These are phyloP conservation scores for Varecia variegata DNA, from an alignment of 2,797 vertebrate species.

Conservation along the genomic window DNA sequence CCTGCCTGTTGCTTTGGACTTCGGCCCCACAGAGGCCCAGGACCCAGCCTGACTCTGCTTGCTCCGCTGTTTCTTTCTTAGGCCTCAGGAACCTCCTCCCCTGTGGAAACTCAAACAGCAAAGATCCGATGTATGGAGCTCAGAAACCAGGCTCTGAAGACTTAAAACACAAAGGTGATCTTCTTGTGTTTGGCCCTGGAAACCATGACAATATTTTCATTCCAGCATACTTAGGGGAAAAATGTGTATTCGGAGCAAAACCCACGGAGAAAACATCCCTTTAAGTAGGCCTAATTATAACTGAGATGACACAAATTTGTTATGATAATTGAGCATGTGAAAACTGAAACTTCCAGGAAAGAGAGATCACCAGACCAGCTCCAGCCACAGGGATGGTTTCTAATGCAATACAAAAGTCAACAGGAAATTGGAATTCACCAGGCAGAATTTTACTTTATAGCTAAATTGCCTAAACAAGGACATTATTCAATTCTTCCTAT, in stretches of 20 bases:
- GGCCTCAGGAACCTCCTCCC: not conserved
- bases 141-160: not conserved
- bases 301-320: slow-evolving; percentile 53
- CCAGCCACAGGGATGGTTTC: not conserved
- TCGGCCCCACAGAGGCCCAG: not conserved
- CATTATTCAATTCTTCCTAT: slow-evolving; percentile 30
- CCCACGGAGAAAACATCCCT: not conserved
- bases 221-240: not conserved
- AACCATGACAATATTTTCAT: slow-evolving; percentile 27
- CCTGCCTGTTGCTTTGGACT: slow-evolving; percentile 19
- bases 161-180: not conserved
- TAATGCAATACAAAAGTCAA: not conserved
- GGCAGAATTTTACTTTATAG: slow-evolving; percentile 6
- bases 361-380: not conserved
- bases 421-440: slow-evolving; percentile 20
- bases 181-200: not conserved
- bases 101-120: not conserved
- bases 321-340: slow-evolving; percentile 1
- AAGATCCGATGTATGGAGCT: not conserved
- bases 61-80: not conserved
- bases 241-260: slow-evolving; percentile 46
- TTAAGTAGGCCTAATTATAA: slow-evolving; percentile 15
- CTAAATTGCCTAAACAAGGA: slow-evolving; percentile 34
- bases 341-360: slow-evolving; percentile 55
- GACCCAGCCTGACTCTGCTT: not conserved